These are phyloP conservation scores for Amphiprion percula DNA, from an alignment of 2,113 vertebrate species.

Conservation along the genomic window DNA sequence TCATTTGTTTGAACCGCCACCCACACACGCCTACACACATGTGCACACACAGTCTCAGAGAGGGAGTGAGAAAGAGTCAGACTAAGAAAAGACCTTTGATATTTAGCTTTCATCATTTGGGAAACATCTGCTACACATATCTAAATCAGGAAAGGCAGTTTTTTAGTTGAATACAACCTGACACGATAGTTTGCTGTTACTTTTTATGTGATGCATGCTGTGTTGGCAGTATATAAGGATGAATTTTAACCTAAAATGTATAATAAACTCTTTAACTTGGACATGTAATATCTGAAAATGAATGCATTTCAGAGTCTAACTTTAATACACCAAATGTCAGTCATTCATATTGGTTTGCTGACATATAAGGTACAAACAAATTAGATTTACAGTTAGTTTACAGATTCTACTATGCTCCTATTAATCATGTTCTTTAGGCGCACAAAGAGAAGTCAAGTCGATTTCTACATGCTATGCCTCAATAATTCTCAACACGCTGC, in stretches of 20 bases:
- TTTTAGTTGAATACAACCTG: not conserved
- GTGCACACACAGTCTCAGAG: slow-evolving; percentile 16
- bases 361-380: not conserved
- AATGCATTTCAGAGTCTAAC: not conserved
- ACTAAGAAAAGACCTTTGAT: slow-evolving; percentile 56
- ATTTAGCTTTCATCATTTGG: slow-evolving; percentile 44
- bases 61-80: slow-evolving; percentile 36
- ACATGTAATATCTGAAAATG: not conserved
- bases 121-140: slow-evolving; percentile 21
- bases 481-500: not conserved
- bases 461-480: not conserved
- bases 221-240: not conserved
- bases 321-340: not conserved
- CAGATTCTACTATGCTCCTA: not conserved
- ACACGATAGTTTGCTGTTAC: not conserved
- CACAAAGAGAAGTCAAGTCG: not conserved
- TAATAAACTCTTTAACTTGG: not conserved
- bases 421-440: not conserved
- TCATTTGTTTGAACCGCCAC: slow-evolving; percentile 53
- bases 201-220: not conserved
- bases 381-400: not conserved
- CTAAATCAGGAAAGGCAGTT: not conserved
- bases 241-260: not conserved
- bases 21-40: slow-evolving; percentile 50
- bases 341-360: not conserved